phyloP scores from a whole-genome alignment of 2,797 vertebrate genomes.

The Mus minutoides region DNA sequence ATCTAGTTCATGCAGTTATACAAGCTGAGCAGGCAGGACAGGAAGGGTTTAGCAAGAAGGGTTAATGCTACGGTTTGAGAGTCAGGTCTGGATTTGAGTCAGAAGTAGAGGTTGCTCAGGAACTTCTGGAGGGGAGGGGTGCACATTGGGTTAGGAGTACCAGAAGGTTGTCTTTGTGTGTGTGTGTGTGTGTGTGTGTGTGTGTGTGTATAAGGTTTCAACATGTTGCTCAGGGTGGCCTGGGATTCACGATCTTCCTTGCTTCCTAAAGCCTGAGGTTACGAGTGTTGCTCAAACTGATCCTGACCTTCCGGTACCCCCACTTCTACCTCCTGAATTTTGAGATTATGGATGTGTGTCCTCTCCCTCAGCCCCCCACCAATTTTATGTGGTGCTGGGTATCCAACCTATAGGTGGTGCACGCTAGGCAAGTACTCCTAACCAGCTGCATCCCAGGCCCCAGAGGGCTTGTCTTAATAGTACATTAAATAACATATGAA shows the following conservation, averaged over 20 bases:
- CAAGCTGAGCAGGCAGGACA: neutral
- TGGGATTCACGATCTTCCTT: neutral
- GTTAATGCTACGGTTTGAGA: constrained; percentile 2
- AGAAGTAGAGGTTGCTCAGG: constrained; percentile 28
- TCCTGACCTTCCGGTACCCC: neutral
- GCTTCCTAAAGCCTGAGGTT: neutral
- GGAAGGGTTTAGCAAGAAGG: constrained; percentile 36
- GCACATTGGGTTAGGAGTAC: neutral
- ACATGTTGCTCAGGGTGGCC: neutral
- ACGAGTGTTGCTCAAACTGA: neutral
- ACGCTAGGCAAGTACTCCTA: neutral
- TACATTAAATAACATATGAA: neutral
- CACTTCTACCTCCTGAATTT: neutral
- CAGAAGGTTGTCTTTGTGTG: neutral
- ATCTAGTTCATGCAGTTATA: neutral
- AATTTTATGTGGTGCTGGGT: neutral
- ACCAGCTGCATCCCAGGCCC: neutral
- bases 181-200: no score
- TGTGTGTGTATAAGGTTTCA: neutral
- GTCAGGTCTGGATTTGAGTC: constrained; percentile 26
- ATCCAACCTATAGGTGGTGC: neutral
- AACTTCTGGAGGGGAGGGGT: constrained; percentile 10
- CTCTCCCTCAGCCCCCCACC: no score
- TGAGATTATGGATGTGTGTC: neutral
- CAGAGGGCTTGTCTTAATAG: neutral